Evolutionary conservation across 2,888 invertebrate species (phyloP), one percentile per base, ranked within the genome.

Genomic region (Melinopterus prodromus): DNA sequence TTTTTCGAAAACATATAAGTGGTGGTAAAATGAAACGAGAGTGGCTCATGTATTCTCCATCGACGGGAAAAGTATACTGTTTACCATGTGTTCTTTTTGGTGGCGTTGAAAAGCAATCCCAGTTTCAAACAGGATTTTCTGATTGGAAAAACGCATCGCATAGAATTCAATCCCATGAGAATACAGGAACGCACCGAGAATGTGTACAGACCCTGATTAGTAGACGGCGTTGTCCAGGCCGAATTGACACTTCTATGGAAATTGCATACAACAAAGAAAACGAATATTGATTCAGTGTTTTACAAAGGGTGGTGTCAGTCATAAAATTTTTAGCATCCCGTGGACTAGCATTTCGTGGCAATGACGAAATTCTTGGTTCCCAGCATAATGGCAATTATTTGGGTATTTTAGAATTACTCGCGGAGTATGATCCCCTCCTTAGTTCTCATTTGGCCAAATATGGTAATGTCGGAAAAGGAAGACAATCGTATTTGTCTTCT

Each of bases 311-410:
- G 70, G 80, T 84, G 7, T 82, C 79, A 81, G 82, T 82, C 16
- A 82, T 83, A 2, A 83, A 80, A 78, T 83, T 82, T 77, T 75
- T 84, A 77, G 81, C 81, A 69, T 80, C 77, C 81, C 81, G 83
- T 53, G 83, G 83, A 77, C 78, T 83, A 78, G 82, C 82, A 16
- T 83, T 84, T 70, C 69, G 82, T 76, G 83, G 82, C 70, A 77
- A 79, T 7, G 38, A 83, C 78, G 81, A 84, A 82, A 78, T 80
- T 75, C 71, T 84, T 80, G 83, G 82, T 6, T 84, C 82, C 72
- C 70, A 80, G 16, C 78, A 77, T 76, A 84, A 83, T 82, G 84
- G 83, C 9, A 83, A 82, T 82, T 83, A 78, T 70, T 78, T 83
- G 12, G 83, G 83, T 16, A 77, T 82, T 26, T 76, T 82, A 69